Percentiles rank a stretch among this genome's conserved stretches.
Conservation (phyloP, 2,797 vertebrate species). For the Distichodus sexfasciatus region DNA sequence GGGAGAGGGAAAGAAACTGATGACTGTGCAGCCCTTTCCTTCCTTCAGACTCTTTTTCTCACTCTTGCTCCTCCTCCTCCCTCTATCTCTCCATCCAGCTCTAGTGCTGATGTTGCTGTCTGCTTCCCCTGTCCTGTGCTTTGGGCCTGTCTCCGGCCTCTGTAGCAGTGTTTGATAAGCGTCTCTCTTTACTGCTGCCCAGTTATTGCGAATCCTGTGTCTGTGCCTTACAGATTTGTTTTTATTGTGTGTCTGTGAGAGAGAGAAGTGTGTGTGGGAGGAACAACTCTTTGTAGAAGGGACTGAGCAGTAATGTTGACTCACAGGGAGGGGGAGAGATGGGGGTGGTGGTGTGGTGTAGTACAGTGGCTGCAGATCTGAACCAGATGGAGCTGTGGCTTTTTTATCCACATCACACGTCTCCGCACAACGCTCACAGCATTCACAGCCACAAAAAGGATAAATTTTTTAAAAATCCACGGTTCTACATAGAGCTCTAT, state of each 20-base stretch:
- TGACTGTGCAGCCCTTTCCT: background rate
- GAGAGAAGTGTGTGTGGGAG: background rate
- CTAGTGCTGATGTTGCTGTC: background rate
- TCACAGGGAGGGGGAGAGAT: conserved; percentile 39
- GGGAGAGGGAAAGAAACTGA: background rate
- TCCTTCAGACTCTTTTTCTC: background rate
- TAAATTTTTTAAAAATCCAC: background rate
- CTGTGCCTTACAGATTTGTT: background rate
- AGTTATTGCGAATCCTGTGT: background rate
- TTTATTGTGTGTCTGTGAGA: background rate
- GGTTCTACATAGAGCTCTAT: background rate
- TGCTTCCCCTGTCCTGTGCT: background rate
- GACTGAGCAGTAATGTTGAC: conserved; percentile 35
- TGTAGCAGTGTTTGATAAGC: conserved; percentile 28
- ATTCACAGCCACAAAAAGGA: background rate
- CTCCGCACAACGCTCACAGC: conserved; percentile 4
- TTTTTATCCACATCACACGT: conserved; percentile 43
- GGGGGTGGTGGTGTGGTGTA: background rate
- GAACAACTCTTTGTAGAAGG: conserved; percentile 31
- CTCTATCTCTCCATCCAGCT: background rate
- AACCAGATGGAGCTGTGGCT: conserved; percentile 46
- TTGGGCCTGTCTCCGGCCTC: conserved; percentile 38
- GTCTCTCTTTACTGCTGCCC: background rate
- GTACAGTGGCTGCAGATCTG: conserved; percentile 43
- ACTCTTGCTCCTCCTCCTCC: background rate